phyloP scores from a whole-genome alignment of 2,888 invertebrate genomes.

The Sinohyriopsis cumingii region DNA sequence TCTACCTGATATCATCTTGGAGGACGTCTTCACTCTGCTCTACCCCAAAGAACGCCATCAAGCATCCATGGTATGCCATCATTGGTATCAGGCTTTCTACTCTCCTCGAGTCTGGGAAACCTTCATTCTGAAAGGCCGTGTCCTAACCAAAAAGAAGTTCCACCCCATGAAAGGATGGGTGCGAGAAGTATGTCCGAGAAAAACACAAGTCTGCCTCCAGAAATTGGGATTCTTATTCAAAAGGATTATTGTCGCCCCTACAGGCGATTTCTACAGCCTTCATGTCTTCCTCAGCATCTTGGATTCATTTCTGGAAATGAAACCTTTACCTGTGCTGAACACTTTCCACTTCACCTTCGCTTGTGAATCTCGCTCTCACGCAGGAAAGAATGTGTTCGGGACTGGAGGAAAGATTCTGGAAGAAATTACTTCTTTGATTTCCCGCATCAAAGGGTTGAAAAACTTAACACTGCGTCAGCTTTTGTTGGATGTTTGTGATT shows the following conservation, averaged over 20 bases:
- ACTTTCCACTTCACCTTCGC: constrained; percentile 81
- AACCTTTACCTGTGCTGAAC: constrained; percentile 58
- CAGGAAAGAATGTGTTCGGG: constrained; percentile 78
- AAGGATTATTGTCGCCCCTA: constrained; percentile 81
- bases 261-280: constrained; percentile 85
- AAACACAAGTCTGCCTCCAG: constrained; percentile 76
- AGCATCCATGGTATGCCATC: constrained; percentile 78
- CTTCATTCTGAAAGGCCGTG: constrained; percentile 82
- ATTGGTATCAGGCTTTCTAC: constrained; percentile 77
- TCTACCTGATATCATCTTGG: constrained; percentile 82
- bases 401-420: constrained; percentile 78
- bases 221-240: constrained; percentile 81
- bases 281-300: constrained; percentile 88
- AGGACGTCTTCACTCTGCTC: constrained; percentile 81
- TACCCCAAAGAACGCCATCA: constrained; percentile 81
- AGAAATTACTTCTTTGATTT: constrained; percentile 76
- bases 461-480: constrained; percentile 82
- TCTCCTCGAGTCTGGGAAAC: constrained; percentile 81
- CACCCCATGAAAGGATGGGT: constrained; percentile 89
- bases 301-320: constrained; percentile 78
- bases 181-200: constrained; percentile 76
- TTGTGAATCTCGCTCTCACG: constrained; percentile 70
- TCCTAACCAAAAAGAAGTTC: constrained; percentile 83
- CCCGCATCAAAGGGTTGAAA: constrained; percentile 78
- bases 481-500: constrained; percentile 79